Evolutionary conservation across 2,113 vertebrate species (phyloP), one percentile per base, ranked within the genome.

Genomic region (Gnathonemus echidnorhynchus): DNA sequence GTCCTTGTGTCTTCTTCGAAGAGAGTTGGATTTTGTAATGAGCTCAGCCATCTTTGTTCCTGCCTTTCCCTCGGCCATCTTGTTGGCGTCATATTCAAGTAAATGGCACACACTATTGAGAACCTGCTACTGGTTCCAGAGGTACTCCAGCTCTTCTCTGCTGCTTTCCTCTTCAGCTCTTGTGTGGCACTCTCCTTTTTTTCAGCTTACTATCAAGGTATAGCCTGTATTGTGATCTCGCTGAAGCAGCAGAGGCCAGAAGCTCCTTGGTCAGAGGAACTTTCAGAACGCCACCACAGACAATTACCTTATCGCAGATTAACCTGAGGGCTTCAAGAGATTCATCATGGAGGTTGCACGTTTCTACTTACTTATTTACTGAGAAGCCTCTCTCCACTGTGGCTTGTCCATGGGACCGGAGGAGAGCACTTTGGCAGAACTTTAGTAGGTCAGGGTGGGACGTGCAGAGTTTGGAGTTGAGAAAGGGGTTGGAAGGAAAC

Each of bases 191-290:
- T 27, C 62, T 70, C 62, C n/a, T 27, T 8, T 70, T 70, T 70
- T 56, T 49, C 86, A 45, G 11, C 39, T 88, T 9, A 19, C 42
- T 9, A 7, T 89, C 58, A 13, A 89, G 31, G 53, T 88, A 27
- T 5, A 48, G 9, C 19, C 21, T 27, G 35, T 89, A 89, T n/a
- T 46, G 35, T 2, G 39, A 48, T 1, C 35, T 89, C 10, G 56
- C 88, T 19, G 52, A 58, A 19, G 52, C 27, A 13, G 49, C 80
- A 46, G 6, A 86, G 80, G 53, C 62, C 2, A 52, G 50, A 13
- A 52, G 83, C 58, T 86, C 83, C 83, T 90, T 90, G 3, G 89
- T 90, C 27, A 90, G 85, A 50, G 86, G 66, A 15, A 90, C 89
- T 50, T 88, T 88, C 3, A 88, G n/a, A 66, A 90, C 35, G 0